A percentile compares a stretch with the other conserved stretches of the same genome.
Conservation (phyloP, 2,113 vertebrate species). For the Strigops habroptila region DNA sequence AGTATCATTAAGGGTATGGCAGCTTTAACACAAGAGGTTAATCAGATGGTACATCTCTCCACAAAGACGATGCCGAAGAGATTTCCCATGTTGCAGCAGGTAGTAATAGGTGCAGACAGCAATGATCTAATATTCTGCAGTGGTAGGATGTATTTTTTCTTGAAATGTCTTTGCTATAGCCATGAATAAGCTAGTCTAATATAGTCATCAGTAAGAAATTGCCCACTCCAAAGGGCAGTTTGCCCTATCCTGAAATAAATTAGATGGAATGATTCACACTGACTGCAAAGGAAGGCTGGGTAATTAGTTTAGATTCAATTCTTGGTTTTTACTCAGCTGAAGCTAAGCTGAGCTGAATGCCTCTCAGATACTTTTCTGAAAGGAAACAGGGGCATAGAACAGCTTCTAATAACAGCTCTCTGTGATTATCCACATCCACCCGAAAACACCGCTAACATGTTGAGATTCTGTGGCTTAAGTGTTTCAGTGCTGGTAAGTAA, state of each 20-base stretch:
- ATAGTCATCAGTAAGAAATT: not conserved
- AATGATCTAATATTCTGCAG: not conserved
- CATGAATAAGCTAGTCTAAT: not conserved
- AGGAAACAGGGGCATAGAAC: not conserved
- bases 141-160: not conserved
- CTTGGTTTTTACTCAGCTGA: not conserved
- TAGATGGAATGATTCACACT: not conserved
- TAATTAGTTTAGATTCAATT: not conserved
- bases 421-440: not conserved
- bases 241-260: not conserved
- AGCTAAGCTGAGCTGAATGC: not conserved
- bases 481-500: not conserved
- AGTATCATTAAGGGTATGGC: not conserved
- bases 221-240: not conserved
- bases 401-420: not conserved
- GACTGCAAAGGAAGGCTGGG: not conserved
- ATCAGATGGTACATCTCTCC: not conserved
- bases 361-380: not conserved
- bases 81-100: not conserved
- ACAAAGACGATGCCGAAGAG: not conserved
- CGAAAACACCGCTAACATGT: not conserved
- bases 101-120: not conserved
- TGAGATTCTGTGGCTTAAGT: not conserved
- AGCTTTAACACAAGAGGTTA: not conserved
- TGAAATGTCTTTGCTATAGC: not conserved